Evolutionary conservation across 2,888 invertebrate species (phyloP), one percentile per base, ranked within the genome.

Genomic region (Quadriops clusia): DNA sequence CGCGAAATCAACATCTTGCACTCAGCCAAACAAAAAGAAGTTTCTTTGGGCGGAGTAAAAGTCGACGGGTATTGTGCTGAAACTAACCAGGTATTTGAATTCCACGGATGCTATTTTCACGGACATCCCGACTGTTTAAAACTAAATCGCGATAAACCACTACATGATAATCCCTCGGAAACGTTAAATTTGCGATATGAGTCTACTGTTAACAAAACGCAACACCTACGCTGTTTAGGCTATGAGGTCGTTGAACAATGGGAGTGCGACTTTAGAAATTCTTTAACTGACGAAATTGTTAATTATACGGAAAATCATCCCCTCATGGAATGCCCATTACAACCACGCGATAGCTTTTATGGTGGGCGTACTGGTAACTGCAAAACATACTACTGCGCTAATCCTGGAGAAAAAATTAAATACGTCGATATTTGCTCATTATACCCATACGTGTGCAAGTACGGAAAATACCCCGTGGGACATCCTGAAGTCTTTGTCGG

Each of bases 351-450:
- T 16, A 17, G 23, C n/a, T 37, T 38, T 30, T 39, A 30, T 11
- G 30, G 30, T 11, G 23, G 30, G 3, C 11, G 30, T 5, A 23
- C 23, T 4, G 30, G 30, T 4, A 30, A 30, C 14, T 16, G 13
- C 5, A 23, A 23, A 23, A 9, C 23, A 8, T 23, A 35, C 18
- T 23, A 32, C 15, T 27, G 23, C 6, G 10, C 12, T 5, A 5
- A 6, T 22, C 5, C 5, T 9, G 20, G 12, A n/a, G 40, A 41
- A 21, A 17, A 32, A 15, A 36, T 41, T 9, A 20, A 28, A 7
- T 41, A 41, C 18, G 15, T 38, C 3, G 36, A 36, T 14, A 35
- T 42, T 3, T 35, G 33, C 17, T 34, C 32, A 1, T 16, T 41
- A 10, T 41, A 37, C 28, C 42, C 38, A 3, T 41, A 4, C 7